Conservation (phyloP, 2,113 vertebrate genomes). For the Jaculus jaculus region DNA sequence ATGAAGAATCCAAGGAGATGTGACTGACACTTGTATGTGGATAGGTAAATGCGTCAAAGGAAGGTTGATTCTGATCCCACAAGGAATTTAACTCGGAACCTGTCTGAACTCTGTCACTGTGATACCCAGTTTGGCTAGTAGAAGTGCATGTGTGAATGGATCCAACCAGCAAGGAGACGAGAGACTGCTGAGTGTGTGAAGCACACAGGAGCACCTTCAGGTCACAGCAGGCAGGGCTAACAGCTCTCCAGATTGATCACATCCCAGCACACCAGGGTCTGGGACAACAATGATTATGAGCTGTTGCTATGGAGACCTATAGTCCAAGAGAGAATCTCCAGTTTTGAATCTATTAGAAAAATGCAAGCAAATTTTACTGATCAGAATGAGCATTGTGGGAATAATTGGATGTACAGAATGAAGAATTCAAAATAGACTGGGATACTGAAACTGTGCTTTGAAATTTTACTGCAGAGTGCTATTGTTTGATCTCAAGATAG, state of each 20-base stretch:
- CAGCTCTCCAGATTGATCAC: not conserved
- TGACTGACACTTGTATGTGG: not conserved
- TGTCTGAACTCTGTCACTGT: not conserved
- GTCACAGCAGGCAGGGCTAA: not conserved
- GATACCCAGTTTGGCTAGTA: not conserved
- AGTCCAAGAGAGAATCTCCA: not conserved
- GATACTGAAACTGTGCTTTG: not conserved
- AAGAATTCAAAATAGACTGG: not conserved
- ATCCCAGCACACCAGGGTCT: not conserved
- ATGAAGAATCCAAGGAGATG: not conserved
- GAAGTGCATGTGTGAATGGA: not conserved
- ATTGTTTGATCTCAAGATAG: not conserved
- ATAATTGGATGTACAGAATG: not conserved
- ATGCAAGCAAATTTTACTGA: not conserved
- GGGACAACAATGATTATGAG: not conserved
- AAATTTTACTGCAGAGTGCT: not conserved
- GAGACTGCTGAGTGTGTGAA: not conserved
- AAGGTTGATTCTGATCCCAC: not conserved
- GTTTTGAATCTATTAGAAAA: not conserved
- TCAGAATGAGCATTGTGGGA: not conserved
- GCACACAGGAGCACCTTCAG: not conserved
- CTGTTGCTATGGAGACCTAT: not conserved
- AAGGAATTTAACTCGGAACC: not conserved
- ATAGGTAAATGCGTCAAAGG: not conserved
- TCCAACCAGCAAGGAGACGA: not conserved